These are phyloP conservation scores for Coregonus sp. DNA, from an alignment of 2,797 vertebrate species.

Conservation along the genomic window DNA sequence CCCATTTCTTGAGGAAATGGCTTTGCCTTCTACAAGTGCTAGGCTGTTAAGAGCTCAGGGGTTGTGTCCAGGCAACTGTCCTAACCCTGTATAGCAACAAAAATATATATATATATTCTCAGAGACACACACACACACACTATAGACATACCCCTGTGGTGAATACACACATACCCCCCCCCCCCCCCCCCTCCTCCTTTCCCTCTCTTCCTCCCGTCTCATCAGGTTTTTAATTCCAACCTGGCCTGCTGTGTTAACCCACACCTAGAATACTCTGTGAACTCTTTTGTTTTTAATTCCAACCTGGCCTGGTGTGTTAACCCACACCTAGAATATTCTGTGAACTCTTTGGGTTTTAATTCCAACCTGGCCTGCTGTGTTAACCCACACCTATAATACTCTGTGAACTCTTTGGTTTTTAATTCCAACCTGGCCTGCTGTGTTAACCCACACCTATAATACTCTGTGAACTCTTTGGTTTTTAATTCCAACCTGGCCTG, in stretches of 20 bases:
- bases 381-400: no score
- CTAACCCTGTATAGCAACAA: not conserved
- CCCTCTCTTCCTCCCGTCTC: conserved; percentile 45
- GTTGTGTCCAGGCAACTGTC: not conserved
- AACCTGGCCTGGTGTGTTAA: not conserved
- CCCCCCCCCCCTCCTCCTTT: conserved; percentile 42
- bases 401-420: no score
- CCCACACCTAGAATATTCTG: not conserved
- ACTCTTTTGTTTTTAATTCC: not conserved
- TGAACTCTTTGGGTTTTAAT: not conserved
- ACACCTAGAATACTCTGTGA: not conserved
- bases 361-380: no score
- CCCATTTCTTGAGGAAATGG: conserved; percentile 48
- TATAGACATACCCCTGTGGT: conserved; percentile 39
- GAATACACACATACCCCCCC: conserved; percentile 41
- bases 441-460: no score
- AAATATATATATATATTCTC: not conserved
- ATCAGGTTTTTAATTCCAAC: not conserved
- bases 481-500: not conserved
- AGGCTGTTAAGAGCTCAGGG: not conserved
- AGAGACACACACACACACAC: conserved; percentile 3
- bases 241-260: not conserved
- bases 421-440: no score
- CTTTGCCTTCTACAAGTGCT: conserved; percentile 46
- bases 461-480: no score